Evolutionary conservation across 1,140 invertebrate genomes (phyloP).

Genomic region (Megathymus violae): DNA sequence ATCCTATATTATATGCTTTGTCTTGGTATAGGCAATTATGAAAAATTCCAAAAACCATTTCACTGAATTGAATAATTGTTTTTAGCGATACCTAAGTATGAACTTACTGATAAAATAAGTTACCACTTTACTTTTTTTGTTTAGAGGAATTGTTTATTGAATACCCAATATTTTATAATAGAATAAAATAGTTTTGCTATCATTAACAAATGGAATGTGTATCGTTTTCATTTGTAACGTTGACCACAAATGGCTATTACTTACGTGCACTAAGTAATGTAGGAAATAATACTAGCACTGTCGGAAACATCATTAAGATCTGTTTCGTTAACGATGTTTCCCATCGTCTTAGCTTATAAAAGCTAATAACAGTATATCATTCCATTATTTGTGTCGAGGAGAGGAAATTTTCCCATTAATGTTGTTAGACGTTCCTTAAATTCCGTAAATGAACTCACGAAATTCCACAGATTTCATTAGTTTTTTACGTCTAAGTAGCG

Average conservation of each 20-base stretch:
- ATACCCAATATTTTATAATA: no score
- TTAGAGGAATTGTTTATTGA: no score
- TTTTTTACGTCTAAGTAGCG: no score
- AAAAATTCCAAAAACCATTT: no score
- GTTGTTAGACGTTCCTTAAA: slow-evolving; percentile 1
- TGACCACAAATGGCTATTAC: slow-evolving; percentile 25
- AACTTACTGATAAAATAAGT: background rate
- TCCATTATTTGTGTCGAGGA: slow-evolving; percentile 20
- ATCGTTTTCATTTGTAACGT: no score
- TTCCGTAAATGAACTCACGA: background rate
- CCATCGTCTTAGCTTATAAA: slow-evolving; percentile 18
- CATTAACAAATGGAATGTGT: no score
- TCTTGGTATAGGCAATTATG: no score
- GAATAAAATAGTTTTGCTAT: no score
- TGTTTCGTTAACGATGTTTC: slow-evolving; percentile 28
- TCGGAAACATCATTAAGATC: slow-evolving; percentile 25
- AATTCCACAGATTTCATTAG: background rate
- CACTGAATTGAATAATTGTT: no score
- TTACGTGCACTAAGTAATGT: slow-evolving; percentile 29
- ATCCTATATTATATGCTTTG: no score
- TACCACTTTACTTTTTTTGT: no score
- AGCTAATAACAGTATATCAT: slow-evolving; percentile 27
- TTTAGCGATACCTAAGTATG: no score
- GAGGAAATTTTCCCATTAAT: slow-evolving; percentile 18
- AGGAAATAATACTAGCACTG: slow-evolving; percentile 20